phyloP scores from a whole-genome alignment of 2,888 invertebrate species.

The Nomada hirtipes region DNA sequence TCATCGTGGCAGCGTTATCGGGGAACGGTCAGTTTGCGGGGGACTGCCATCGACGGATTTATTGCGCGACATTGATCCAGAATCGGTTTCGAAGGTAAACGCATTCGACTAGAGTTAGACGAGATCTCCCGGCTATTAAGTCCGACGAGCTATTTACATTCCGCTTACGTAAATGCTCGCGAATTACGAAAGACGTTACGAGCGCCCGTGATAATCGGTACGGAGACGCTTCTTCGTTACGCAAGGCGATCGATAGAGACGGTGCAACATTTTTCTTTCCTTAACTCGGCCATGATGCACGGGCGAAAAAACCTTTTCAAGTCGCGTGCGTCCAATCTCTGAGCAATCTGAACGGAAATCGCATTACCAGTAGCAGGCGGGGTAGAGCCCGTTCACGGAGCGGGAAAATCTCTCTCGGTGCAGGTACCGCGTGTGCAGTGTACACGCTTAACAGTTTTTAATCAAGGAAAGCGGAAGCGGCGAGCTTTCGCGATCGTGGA shows the following conservation, averaged over 20 bases:
- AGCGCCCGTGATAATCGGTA: background rate
- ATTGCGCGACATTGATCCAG: slow-evolving; percentile 35
- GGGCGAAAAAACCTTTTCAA: slow-evolving; percentile 9
- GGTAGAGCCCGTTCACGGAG: background rate
- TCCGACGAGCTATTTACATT: slow-evolving; percentile 28
- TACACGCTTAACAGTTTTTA: slow-evolving; percentile 43
- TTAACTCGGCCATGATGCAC: background rate
- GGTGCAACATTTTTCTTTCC: slow-evolving; percentile 6
- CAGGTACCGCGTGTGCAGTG: background rate
- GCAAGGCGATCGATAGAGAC: slow-evolving; percentile 38
- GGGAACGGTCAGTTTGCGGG: no score
- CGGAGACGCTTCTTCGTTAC: slow-evolving; percentile 15
- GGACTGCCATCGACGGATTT: slow-evolving; percentile 18
- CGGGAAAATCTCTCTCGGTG: slow-evolving; percentile 18
- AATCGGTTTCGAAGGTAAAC: background rate
- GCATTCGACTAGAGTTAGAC: background rate
- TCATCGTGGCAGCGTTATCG: background rate
- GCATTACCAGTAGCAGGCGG: slow-evolving; percentile 34
- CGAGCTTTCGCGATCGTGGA: no score
- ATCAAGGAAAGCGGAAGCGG: slow-evolving; percentile 17
- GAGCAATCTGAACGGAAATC: slow-evolving; percentile 28
- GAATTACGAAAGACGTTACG: slow-evolving; percentile 52
- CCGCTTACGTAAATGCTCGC: slow-evolving; percentile 17
- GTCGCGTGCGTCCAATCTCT: slow-evolving; percentile 25
- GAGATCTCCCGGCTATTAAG: background rate